Percentiles rank a stretch among this genome's conserved stretches.
Evolutionary conservation across 2,113 vertebrate species (phyloP).

Genomic region (Penelope pileata): DNA sequence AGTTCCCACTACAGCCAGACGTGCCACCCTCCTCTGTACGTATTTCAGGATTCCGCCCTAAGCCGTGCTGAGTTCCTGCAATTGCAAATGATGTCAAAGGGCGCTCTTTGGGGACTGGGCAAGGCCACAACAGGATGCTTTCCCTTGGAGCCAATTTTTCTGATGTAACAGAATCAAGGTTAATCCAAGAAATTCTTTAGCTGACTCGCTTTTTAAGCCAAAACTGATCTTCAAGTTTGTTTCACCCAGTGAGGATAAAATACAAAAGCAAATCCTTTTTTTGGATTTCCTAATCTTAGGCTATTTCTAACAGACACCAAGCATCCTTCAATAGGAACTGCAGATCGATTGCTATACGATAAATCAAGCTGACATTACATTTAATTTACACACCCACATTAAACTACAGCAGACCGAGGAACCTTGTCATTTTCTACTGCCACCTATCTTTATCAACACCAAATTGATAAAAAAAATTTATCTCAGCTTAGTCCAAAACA

Average conservation of each 20-base stretch:
- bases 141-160: slow-evolving; percentile 30
- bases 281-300: neutral
- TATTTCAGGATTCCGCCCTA: neutral
- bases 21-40: neutral
- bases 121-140: slow-evolving; percentile 7
- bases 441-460: neutral
- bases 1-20: neutral
- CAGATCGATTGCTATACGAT: neutral
- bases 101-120: neutral
- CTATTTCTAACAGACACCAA: neutral
- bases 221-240: neutral
- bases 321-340: neutral
- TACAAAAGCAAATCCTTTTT: neutral
- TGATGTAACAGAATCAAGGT: slow-evolving; percentile 34
- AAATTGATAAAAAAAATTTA: neutral
- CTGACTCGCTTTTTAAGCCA: slow-evolving; percentile 20
- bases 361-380: neutral
- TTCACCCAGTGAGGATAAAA: neutral
- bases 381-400: neutral
- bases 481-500: neutral
- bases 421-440: neutral
- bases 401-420: neutral
- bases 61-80: neutral
- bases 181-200: slow-evolving; percentile 28
- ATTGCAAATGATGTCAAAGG: neutral